phyloP scores from a whole-genome alignment of 2,797 vertebrate species.

The Philypnodon macrostomus region DNA sequence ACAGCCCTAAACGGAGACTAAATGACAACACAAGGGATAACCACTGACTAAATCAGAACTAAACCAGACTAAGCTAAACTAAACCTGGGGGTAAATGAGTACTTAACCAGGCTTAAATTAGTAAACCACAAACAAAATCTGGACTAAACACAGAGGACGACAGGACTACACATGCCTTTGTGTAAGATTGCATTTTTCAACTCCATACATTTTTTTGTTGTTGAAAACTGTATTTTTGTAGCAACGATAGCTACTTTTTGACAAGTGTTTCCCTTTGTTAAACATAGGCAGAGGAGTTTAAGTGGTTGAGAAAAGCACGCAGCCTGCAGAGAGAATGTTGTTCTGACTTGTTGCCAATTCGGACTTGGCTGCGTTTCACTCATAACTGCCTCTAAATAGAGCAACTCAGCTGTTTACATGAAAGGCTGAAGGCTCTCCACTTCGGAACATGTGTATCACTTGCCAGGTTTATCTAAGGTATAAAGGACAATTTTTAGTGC shows the following conservation, averaged over 20 bases:
- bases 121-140: too few species aligned
- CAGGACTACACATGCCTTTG: too few species aligned
- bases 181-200: too few species aligned
- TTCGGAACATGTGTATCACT: conserved; percentile 8
- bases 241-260: not conserved
- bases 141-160: too few species aligned
- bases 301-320: not conserved
- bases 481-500: conserved; percentile 2
- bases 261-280: not conserved
- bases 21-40: too few species aligned
- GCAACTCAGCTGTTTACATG: conserved; percentile 12
- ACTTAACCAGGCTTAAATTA: too few species aligned
- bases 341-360: conserved; percentile 17
- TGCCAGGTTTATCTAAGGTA: conserved; percentile 16
- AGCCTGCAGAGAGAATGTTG: conserved; percentile 5
- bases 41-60: too few species aligned
- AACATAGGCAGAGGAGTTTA: not conserved
- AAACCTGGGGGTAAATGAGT: too few species aligned
- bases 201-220: too few species aligned
- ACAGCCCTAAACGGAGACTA: too few species aligned
- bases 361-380: conserved; percentile 6
- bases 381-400: conserved; percentile 11
- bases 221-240: too few species aligned
- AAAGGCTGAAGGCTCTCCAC: not conserved
- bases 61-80: too few species aligned